Evolutionary conservation across 2,797 vertebrate species (phyloP), one percentile per base, ranked within the genome.

Genomic region (Buceros bicornis): DNA sequence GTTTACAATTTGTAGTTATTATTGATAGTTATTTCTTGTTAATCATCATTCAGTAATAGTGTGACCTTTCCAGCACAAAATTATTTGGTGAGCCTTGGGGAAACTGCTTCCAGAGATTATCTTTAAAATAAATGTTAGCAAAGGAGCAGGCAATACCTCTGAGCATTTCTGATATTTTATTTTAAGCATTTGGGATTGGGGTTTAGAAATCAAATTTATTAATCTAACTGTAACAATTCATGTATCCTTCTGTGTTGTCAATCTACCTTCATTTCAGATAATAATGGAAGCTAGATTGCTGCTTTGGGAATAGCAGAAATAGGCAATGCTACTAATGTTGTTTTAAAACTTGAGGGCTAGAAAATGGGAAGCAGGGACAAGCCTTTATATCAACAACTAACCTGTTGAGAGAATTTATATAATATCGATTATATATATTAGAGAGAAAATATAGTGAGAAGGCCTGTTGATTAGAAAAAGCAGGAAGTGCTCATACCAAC

Each of bases 151-250:
- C 6, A 81, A 10, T 45, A 66, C n/a, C 48, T 84, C 62, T 82
- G 58, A 91, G 9, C 3, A 45, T 86, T 86, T 83, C 42, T 90
- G 35, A 11, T 47, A 62, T 58, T 93, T 89, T 70, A 74, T 76
- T 45, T 28, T 47, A 94, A 84, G 19, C 20, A 7, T 54, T 73
- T 65, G 35, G 15, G 24, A 45, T 56, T 53, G 33, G 22, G 50
- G 18, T 77, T 90, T 71, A 77, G 31, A 92, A 96, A 89, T 85
- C 16, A 77, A 77, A 28, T 94, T 89, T 80, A 65, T 83, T 80
- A 87, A 89, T 60, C 48, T 69, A 91, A 90, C 82, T 87, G 45
- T 66, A 31, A 40, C 47, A 82, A 94, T 80, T 88, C 10, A 13
- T 56, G 13, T 70, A 90, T 91, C 37, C 13, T 79, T 77, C 42